Evolutionary conservation across 2,113 vertebrate genomes (phyloP).

Genomic region (Cepphus grylle): DNA sequence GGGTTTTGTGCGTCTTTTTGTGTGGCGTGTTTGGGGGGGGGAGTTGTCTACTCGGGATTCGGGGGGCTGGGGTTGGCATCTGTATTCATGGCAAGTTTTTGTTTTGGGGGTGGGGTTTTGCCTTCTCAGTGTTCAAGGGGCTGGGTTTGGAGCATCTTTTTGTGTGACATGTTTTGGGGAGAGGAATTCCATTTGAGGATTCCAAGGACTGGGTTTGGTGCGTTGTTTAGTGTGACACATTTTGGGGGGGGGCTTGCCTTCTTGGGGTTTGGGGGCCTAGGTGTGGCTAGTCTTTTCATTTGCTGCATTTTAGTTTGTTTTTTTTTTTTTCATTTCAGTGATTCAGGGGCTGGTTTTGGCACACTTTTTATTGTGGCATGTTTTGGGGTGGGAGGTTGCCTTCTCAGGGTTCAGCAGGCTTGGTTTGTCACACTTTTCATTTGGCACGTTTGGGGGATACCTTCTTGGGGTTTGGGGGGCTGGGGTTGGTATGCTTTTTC

Average conservation of each 20-base stretch:
- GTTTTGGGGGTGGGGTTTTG: background rate
- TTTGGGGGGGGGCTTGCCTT: background rate
- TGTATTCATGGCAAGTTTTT: background rate
- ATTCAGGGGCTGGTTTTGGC: background rate
- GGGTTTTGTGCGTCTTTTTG: background rate
- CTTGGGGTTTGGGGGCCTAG: background rate
- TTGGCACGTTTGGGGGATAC: background rate
- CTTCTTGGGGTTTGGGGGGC: background rate
- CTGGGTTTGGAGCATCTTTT: background rate
- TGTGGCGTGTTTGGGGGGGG: background rate
- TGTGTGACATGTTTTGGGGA: background rate
- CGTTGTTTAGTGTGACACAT: background rate
- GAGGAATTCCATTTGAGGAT: background rate
- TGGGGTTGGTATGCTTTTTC: background rate
- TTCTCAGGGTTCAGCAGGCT: background rate
- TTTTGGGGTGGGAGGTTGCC: background rate
- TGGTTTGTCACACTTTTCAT: background rate
- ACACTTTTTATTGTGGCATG: background rate
- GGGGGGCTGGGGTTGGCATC: background rate
- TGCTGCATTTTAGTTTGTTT: background rate
- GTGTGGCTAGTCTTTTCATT: background rate
- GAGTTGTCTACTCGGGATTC: background rate
- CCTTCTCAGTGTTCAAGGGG: background rate
- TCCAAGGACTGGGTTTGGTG: background rate
- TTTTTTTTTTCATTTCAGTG: background rate